Conservation (phyloP, 2,113 vertebrate species). For the Phyllostomus hastatus region DNA sequence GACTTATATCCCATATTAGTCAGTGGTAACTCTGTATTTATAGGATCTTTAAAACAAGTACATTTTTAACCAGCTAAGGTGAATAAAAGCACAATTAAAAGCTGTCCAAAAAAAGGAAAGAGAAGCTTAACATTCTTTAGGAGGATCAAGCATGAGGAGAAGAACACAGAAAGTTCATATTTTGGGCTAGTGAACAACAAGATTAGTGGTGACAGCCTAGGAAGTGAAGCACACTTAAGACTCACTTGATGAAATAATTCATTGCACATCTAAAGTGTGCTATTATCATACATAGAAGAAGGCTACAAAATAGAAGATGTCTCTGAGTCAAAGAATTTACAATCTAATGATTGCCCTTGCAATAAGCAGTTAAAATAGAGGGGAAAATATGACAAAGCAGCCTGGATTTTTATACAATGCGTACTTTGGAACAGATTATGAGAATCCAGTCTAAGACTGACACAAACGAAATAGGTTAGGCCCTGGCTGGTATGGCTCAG, state of each 20-base stretch:
- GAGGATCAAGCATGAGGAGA: background rate
- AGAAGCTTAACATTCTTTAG: slow-evolving; percentile 3
- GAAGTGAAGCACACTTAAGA: background rate
- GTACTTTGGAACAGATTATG: slow-evolving; percentile 65
- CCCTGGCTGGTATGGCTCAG: too few species aligned
- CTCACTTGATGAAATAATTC: background rate
- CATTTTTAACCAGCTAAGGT: background rate
- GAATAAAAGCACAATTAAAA: slow-evolving; percentile 55
- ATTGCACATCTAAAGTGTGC: background rate
- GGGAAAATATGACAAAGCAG: slow-evolving; percentile 14
- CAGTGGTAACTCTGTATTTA: slow-evolving; percentile 51
- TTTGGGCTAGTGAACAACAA: background rate
- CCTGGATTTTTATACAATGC: slow-evolving; percentile 22
- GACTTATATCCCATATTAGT: slow-evolving; percentile 44
- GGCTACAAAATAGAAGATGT: background rate
- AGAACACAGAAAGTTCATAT: background rate
- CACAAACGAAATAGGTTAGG: background rate
- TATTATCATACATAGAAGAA: background rate
- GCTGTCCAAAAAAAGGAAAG: background rate
- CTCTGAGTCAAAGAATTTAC: background rate
- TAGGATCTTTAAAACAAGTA: slow-evolving; percentile 14
- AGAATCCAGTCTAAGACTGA: slow-evolving; percentile 55
- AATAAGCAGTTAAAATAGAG: slow-evolving; percentile 34
- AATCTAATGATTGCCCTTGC: background rate
- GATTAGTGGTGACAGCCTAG: background rate